Evolutionary conservation across 1,140 invertebrate genomes (phyloP), one percentile per base, ranked within the genome.

Genomic region (Drosophila cardini): DNA sequence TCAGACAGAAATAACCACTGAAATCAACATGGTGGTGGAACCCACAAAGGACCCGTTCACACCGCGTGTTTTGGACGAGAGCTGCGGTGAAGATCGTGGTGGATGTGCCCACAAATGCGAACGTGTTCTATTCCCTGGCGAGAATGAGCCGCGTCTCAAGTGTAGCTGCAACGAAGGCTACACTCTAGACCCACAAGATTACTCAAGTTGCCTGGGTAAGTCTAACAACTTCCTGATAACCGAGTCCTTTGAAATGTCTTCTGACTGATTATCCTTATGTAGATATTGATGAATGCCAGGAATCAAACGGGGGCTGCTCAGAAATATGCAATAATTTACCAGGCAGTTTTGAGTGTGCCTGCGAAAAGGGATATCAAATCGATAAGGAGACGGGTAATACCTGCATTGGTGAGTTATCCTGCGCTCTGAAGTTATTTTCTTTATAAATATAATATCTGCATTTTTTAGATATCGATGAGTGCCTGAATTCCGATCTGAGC

Each of bases 231-330:
- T 8, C 2, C 6, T 21, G 16, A 26, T 16, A 26, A 11, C 1
- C 11, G 9, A 26, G 38, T 8, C 7, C 10, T 16, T 11, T 5
- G 10, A 16, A 36, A 32, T 53, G 1, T 2, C 10, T 40, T 43
- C 45, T n/a, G n/a, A 18, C 34, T 8, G 0, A 15, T 18, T 18
- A 5, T 4, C 1, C 9, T 18, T 53, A 4, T 5, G 0, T 21
- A 94, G 95, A 98, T 92, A 94, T 97, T 56, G 95, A 97, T 92
- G 97, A 97, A 90, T 97, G 97, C 85, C 80, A 94, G 70, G 93
- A 93, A 61, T 94, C 95, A 72, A 96, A 96, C 85, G 96, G 93
- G 13, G 93, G 93, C 43, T 96, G 95, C 80, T 91, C 93, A 16
- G 93, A 94, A 53, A 83, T 92, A 13, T 96, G 95, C 93, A 92